These are phyloP conservation scores for Folsomia candida DNA, from an alignment of 2,888 invertebrate species.

Conservation along the genomic window DNA sequence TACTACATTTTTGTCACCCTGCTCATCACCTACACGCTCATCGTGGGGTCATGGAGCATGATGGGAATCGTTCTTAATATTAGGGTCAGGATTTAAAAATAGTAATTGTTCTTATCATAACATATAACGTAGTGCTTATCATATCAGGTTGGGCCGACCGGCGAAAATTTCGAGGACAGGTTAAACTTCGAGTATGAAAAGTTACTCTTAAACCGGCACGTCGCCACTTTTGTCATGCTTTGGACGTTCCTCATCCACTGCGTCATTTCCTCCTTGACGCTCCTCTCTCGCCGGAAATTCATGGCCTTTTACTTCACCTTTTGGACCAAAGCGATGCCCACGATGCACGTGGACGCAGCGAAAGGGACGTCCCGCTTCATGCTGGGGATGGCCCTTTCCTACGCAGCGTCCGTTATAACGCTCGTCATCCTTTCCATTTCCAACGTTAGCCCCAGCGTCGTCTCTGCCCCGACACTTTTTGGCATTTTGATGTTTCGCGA, in stretches of 20 bases:
- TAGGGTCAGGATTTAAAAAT: no score
- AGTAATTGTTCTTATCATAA: no score
- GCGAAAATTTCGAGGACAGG: not conserved
- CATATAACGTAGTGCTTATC: no score
- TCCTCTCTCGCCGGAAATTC: conserved; percentile 6
- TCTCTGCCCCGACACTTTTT: conserved; percentile 12
- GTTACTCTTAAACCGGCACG: conserved; percentile 18
- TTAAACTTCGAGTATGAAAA: conserved; percentile 17
- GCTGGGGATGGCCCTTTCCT: not conserved
- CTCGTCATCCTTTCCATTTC: not conserved
- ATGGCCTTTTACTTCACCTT: conserved; percentile 19
- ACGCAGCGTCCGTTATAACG: not conserved
- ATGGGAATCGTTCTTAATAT: conserved; percentile 12
- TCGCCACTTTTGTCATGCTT: conserved; percentile 9
- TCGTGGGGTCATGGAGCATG: conserved; percentile 12
- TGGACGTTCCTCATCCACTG: conserved; percentile 23
- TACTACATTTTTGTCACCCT: conserved; percentile 6
- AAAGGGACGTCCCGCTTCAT: not conserved
- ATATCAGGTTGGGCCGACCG: conserved; percentile 6
- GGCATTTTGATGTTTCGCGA: conserved; percentile 21
- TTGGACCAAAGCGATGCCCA: conserved; percentile 28
- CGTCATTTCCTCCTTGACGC: not conserved
- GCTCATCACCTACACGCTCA: conserved; percentile 1
- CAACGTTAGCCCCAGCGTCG: not conserved
- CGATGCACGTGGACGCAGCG: conserved; percentile 22